These are phyloP conservation scores for Campylomormyrus tamandua DNA, from an alignment of 2,113 vertebrate species.

Conservation along the genomic window DNA sequence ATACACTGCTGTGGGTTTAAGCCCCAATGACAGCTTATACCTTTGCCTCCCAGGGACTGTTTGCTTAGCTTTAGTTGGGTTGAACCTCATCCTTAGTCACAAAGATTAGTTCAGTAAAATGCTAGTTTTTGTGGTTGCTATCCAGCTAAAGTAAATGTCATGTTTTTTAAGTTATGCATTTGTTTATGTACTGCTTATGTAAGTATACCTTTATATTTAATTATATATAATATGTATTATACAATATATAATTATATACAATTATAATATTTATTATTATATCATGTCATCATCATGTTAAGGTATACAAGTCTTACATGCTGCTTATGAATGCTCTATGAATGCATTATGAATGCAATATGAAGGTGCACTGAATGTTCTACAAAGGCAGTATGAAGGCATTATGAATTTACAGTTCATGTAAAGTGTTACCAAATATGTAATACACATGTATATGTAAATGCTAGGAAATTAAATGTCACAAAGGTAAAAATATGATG, in stretches of 20 bases:
- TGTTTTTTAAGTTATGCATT: neutral
- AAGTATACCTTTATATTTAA: neutral
- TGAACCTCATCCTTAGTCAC: neutral
- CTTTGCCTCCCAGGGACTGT: neutral
- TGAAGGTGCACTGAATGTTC: neutral
- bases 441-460: neutral
- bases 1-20: neutral
- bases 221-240: too few relatives aligned
- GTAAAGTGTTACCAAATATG: neutral
- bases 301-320: neutral
- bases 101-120: neutral
- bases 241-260: neutral
- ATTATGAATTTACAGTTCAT: neutral
- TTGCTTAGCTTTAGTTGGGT: neutral
- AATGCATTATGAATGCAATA: neutral
- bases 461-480: neutral
- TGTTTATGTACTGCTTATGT: neutral
- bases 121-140: neutral
- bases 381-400: neutral
- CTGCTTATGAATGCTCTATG: neutral
- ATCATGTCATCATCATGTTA: neutral
- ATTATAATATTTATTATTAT: neutral
- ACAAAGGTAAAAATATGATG: neutral
- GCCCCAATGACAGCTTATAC: neutral
- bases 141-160: neutral